A percentile compares a stretch with the other conserved stretches of the same genome.
These are phyloP conservation scores for Tenthredo livida DNA, from an alignment of 2,888 invertebrate genomes.

Conservation along the genomic window DNA sequence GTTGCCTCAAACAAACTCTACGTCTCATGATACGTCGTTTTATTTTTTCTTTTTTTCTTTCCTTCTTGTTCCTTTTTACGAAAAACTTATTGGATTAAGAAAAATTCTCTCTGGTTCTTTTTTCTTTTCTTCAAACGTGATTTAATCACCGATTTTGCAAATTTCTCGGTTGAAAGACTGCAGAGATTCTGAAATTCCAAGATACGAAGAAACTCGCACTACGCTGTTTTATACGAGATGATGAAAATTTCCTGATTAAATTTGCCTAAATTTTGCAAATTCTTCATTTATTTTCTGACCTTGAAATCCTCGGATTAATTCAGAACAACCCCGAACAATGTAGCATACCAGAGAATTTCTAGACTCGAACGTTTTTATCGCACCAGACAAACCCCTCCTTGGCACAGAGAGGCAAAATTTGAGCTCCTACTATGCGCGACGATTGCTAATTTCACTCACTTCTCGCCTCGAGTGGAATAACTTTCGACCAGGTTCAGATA, in stretches of 20 bases:
- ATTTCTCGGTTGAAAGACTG: not conserved
- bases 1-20: constrained; percentile 7
- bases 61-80: not conserved
- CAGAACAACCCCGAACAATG: not conserved
- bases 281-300: not conserved
- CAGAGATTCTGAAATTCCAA: not conserved
- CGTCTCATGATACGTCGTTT: not conserved
- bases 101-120: not conserved
- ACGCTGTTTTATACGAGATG: too few relatives aligned
- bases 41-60: not conserved
- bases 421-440: constrained; percentile 36
- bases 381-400: constrained; percentile 31
- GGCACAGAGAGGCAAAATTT: constrained; percentile 26
- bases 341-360: not conserved
- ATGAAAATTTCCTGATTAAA: not conserved
- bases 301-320: not conserved
- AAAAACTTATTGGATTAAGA: not conserved
- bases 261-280: not conserved
- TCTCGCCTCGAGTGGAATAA: constrained; percentile 41
- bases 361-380: constrained; percentile 8
- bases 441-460: constrained; percentile 42
- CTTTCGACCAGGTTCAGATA: constrained; percentile 28
- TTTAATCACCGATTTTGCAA: not conserved
- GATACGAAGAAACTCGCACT: not conserved
- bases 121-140: not conserved